Evolutionary conservation across 2,888 invertebrate species (phyloP).

Genomic region (Glaucopsyche alexis): DNA sequence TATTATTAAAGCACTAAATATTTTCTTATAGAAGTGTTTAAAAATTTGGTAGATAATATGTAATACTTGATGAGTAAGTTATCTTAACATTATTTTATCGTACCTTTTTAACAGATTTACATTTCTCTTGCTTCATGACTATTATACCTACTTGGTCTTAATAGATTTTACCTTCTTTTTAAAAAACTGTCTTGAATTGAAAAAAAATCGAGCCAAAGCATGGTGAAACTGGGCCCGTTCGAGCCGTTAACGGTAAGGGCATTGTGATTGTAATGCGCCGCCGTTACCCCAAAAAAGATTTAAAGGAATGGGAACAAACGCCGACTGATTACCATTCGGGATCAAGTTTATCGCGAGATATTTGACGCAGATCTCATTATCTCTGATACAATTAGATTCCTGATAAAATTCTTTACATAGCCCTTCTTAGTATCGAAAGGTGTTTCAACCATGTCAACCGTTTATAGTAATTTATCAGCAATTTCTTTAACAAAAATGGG

Average conservation of each 20-base stretch:
- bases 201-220: conserved; percentile 4
- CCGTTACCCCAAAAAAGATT: conserved; percentile 62
- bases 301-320: conserved; percentile 55
- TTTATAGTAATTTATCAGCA: background rate
- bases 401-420: conserved; percentile 16
- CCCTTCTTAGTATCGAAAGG: background rate
- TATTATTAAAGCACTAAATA: no score
- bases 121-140: no score
- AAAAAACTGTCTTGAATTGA: background rate
- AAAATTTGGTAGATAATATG: no score
- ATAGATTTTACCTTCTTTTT: background rate
- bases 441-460: background rate
- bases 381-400: conserved; percentile 20
- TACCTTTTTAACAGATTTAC: no score
- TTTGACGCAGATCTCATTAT: conserved; percentile 38
- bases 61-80: no score
- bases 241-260: conserved; percentile 75
- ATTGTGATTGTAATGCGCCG: conserved; percentile 76
- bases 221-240: conserved; percentile 44
- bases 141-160: no score
- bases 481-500: background rate
- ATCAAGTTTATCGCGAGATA: conserved; percentile 45
- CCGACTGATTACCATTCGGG: conserved; percentile 57
- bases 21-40: no score
- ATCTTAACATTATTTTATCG: no score